Base-by-base conservation (phyloP, 2,113 vertebrate genomes). In the Plecturocebus donacophilus region DNA sequence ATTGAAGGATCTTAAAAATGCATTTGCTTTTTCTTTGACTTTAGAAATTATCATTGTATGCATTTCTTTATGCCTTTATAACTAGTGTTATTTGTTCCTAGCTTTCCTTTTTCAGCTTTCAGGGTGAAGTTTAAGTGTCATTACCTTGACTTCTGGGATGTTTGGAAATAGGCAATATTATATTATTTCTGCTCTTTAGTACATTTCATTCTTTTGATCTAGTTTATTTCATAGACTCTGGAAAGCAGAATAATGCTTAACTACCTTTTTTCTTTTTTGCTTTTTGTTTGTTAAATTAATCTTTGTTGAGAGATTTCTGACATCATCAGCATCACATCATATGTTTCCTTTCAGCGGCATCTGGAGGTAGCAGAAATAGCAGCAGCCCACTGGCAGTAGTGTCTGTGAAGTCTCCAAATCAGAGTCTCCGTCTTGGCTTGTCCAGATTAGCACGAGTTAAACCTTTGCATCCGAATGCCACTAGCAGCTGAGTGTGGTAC, bases 401-500 rank as follows among this genome's bases (percentile, higher is more conserved):
- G 79, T 38, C 97, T 0, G 87, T 98, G 32, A 99, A 98, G 98
- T 99, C 99, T 95, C 99, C 99, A 0, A 98, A 98, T 94, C 99
- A 99, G 49, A 99, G 99, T 92, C 99, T 99, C 40, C 99, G 99
- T 10, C 99, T 99, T 0, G 99, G 99, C 93, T 98, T 99, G 87
- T 99, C 99, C 88, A 99, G 99, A 70, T 98, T 99, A 32, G 99
- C 99, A 61, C 98, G 99, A 96, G 99, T 99, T 94, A 99, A 99
- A 97, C 99, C 99, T 32, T 98, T 99, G 90, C 99, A 99, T 95
- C 99, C 99, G 73, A 98, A 95, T 40, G 87, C 98, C 9, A 35
- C 98, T n/a, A 98, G 97, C 94, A 98, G 98, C 96, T 99, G 98
- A 99, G 52, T 77, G 19, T 61, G 93, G 42, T 89, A 47, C 70